Evolutionary conservation across 2,888 invertebrate species (phyloP).

Genomic region (Eledone cirrhosa): DNA sequence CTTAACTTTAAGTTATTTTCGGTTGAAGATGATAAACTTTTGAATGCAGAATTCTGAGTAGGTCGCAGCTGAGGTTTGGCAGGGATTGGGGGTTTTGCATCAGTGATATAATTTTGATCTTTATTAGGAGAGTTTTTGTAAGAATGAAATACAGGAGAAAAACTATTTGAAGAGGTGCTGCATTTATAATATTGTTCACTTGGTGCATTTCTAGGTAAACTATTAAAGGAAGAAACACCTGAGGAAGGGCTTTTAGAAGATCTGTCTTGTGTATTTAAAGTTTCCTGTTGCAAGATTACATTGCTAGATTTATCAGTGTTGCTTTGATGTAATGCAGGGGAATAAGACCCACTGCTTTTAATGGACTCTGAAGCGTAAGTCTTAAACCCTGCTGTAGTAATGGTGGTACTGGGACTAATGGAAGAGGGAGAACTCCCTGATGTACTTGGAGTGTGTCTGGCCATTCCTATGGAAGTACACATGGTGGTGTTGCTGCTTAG

Average conservation of each 20-base stretch:
- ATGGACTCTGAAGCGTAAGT: neutral
- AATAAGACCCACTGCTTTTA: neutral
- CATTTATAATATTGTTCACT: neutral
- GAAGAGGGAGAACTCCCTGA: neutral
- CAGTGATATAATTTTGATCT: too few relatives aligned
- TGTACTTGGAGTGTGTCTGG: conserved; percentile 4
- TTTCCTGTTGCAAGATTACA: neutral
- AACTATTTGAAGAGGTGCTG: neutral
- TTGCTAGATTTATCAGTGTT: neutral
- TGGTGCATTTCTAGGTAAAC: neutral
- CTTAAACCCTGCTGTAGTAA: neutral
- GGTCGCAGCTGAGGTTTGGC: conserved; percentile 12
- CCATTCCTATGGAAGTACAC: neutral
- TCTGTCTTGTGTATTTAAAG: neutral
- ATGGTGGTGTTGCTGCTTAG: neutral
- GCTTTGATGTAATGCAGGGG: neutral
- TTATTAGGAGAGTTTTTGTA: neutral
- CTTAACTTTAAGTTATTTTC: neutral
- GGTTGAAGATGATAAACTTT: neutral
- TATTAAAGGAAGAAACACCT: neutral
- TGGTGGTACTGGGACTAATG: neutral
- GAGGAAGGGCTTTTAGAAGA: neutral
- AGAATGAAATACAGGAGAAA: too few relatives aligned
- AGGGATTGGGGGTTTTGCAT: conserved; percentile 2
- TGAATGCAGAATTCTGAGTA: conserved; percentile 15